These are phyloP conservation scores for Dynastes maya DNA, from an alignment of 2,888 invertebrate species.

Conservation along the genomic window DNA sequence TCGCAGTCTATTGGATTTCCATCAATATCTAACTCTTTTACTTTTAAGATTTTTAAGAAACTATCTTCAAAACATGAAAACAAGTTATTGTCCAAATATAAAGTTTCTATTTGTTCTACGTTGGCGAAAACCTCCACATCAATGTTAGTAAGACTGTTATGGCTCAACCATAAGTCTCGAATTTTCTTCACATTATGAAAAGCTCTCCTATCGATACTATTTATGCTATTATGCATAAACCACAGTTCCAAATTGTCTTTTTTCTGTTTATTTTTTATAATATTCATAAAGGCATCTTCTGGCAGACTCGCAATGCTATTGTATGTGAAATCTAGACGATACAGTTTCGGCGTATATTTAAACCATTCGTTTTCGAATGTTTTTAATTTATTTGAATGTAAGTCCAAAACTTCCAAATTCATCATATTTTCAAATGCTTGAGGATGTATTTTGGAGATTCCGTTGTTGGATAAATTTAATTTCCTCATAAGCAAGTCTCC, in stretches of 20 bases:
- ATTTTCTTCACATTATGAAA: conserved; percentile 58
- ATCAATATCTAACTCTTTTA: conserved; percentile 60
- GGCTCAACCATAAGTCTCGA: conserved; percentile 60
- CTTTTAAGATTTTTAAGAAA: conserved; percentile 55
- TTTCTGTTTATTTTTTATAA: conserved; percentile 57
- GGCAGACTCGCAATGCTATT: conserved; percentile 61
- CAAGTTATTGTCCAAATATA: conserved; percentile 61
- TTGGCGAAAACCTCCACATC: conserved; percentile 60
- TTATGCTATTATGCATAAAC: conserved; percentile 62
- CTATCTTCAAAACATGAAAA: conserved; percentile 62
- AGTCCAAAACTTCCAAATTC: conserved; percentile 61
- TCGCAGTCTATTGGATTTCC: conserved; percentile 63
- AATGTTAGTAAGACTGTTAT: conserved; percentile 60
- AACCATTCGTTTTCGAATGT: conserved; percentile 62
- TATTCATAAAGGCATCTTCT: conserved; percentile 60
- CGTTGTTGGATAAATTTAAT: conserved; percentile 62
- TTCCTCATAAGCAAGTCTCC: conserved; percentile 61
- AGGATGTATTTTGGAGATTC: conserved; percentile 59
- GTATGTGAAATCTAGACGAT: conserved; percentile 61
- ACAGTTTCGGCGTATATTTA: conserved; percentile 61
- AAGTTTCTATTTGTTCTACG: conserved; percentile 57
- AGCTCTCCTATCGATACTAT: conserved; percentile 59
- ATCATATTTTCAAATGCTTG: conserved; percentile 63
- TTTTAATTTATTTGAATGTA: conserved; percentile 61
- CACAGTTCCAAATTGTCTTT: conserved; percentile 59